phyloP scores from a whole-genome alignment of 2,888 invertebrate species.

The Athetis lepigone region DNA sequence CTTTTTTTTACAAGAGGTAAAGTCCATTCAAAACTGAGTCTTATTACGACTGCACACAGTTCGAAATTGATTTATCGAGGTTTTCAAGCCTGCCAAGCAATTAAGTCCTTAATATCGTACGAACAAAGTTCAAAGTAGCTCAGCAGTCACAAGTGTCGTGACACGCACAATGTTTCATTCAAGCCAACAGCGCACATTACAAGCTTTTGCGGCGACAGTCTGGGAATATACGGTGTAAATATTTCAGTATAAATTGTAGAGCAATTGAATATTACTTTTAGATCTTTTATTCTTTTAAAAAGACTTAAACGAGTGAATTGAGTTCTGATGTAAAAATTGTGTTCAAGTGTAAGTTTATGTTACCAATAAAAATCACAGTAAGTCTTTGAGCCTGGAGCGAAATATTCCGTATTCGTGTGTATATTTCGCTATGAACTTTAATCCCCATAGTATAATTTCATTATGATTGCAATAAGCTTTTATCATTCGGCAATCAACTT shows the following conservation, averaged over 20 bases:
- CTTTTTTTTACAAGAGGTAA: constrained; percentile 1
- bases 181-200: constrained; percentile 45
- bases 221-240: constrained; percentile 38
- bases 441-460: neutral
- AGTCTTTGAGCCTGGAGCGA: too few relatives aligned
- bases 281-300: too few relatives aligned
- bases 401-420: too few relatives aligned
- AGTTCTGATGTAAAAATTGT: too few relatives aligned
- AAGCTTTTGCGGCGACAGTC: constrained; percentile 43
- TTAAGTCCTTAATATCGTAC: constrained; percentile 3
- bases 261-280: too few relatives aligned
- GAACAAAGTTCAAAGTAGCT: constrained; percentile 25
- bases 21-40: neutral
- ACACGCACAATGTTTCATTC: constrained; percentile 53
- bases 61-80: neutral
- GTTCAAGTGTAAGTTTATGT: too few relatives aligned
- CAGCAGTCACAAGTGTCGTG: constrained; percentile 24
- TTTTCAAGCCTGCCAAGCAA: neutral
- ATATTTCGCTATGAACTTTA: constrained; percentile 8
- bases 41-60: constrained; percentile 7
- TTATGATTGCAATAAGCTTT: neutral
- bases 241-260: neutral
- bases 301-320: too few relatives aligned
- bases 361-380: too few relatives aligned
- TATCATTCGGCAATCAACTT: neutral